These are phyloP conservation scores for Leptinotarsa peninsularis DNA, from an alignment of 2,888 invertebrate species.

Conservation along the genomic window DNA sequence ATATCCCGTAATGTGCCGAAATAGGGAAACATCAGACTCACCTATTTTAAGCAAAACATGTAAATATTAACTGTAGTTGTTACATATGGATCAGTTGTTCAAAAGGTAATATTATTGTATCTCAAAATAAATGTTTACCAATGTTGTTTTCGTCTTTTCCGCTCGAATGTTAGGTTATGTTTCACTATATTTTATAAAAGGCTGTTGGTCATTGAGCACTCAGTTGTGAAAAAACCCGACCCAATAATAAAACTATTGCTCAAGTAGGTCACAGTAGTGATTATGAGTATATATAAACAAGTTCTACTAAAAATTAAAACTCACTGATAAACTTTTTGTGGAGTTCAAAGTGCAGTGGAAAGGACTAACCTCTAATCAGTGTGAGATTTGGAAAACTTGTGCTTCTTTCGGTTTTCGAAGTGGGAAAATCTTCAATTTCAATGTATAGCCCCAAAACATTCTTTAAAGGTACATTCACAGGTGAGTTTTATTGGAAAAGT, in stretches of 20 bases:
- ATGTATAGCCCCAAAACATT: conserved; percentile 60
- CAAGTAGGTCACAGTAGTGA: conserved; percentile 40
- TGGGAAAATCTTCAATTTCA: conserved; percentile 43
- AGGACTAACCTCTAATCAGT: conserved; percentile 53
- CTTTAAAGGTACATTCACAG: conserved; percentile 58
- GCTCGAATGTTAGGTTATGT: conserved; percentile 34
- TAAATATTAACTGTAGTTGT: conserved; percentile 31
- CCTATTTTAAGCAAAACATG: conserved; percentile 30
- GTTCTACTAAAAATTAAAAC: conserved; percentile 35
- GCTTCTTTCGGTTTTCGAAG: conserved; percentile 41
- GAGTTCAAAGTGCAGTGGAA: conserved; percentile 54
- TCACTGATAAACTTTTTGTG: conserved; percentile 43
- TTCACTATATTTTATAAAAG: conserved; percentile 27
- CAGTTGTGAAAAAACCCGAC: conserved; percentile 21
- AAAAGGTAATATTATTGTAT: conserved; percentile 28
- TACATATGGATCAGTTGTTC: conserved; percentile 32
- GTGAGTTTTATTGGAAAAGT: conserved; percentile 25
- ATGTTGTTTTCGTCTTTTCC: conserved; percentile 31
- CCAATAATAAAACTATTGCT: conserved; percentile 35
- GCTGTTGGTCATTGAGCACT: background rate
- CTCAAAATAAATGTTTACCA: conserved; percentile 36
- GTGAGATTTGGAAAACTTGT: conserved; percentile 29
- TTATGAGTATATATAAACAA: conserved; percentile 42
- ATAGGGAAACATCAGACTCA: conserved; percentile 29
- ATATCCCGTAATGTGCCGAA: conserved; percentile 41